Percentiles rank a stretch among this genome's conserved stretches.
phyloP scores from a whole-genome alignment of 2,113 vertebrate species.

The Hylia prasina region DNA sequence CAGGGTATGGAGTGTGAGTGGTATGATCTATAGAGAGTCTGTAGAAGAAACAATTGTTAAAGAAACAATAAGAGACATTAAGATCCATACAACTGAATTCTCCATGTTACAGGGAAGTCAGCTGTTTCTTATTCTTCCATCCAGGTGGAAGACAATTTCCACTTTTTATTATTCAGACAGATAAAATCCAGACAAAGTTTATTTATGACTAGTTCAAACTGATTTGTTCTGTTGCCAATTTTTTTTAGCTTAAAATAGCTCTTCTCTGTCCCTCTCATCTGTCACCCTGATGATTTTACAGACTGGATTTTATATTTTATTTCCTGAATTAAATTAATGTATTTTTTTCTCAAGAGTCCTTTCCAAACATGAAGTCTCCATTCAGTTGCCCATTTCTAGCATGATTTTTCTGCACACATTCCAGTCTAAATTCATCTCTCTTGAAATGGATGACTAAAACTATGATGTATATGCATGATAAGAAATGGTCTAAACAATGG shows the following conservation, averaged over 20 bases:
- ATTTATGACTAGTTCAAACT: not conserved
- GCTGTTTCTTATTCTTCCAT: not conserved
- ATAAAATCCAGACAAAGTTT: not conserved
- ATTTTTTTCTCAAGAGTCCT: not conserved
- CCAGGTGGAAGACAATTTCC: not conserved
- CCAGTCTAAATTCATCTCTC: not conserved
- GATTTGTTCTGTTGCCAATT: not conserved
- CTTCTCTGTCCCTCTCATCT: not conserved
- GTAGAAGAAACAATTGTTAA: not conserved
- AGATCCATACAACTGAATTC: not conserved
- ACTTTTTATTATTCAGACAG: not conserved
- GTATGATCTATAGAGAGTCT: not conserved
- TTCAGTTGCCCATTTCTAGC: not conserved
- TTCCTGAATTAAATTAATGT: not conserved
- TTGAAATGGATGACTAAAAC: not conserved
- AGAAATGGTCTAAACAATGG: not conserved
- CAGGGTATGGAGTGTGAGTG: not conserved
- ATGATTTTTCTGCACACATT: not conserved
- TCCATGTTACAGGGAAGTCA: not conserved
- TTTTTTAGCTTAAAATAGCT: not conserved
- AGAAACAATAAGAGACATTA: not conserved
- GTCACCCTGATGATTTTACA: not conserved
- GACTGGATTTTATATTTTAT: not conserved
- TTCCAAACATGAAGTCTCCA: not conserved
- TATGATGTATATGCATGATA: not conserved